Evolutionary conservation across 2,888 invertebrate species (phyloP).

Genomic region (Lottia scabra): DNA sequence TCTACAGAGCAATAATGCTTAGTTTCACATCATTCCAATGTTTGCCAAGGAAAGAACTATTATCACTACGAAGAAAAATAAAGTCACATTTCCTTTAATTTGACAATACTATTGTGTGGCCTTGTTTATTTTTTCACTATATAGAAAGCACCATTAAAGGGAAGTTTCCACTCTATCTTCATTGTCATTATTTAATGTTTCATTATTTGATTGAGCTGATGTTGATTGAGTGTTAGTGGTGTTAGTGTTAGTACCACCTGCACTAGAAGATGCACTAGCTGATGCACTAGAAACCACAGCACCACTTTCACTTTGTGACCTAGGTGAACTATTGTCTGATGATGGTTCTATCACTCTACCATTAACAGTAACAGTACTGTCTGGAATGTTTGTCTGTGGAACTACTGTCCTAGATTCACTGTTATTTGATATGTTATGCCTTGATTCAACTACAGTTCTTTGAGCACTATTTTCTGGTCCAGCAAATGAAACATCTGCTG

Average conservation of each 20-base stretch:
- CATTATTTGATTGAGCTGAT: background rate
- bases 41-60: too few relatives aligned
- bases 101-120: too few relatives aligned
- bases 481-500: slow-evolving; percentile 47
- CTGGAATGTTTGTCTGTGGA: background rate
- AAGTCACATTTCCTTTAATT: too few relatives aligned
- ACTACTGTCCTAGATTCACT: too few relatives aligned
- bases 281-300: background rate
- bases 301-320: background rate
- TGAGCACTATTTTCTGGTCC: slow-evolving; percentile 24
- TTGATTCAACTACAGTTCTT: too few relatives aligned
- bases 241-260: background rate
- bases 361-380: background rate
- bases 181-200: background rate
- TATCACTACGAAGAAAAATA: too few relatives aligned
- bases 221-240: background rate
- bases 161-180: background rate
- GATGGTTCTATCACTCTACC: background rate
- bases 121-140: too few relatives aligned
- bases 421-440: too few relatives aligned
- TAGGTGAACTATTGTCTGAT: too few relatives aligned
- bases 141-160: background rate
- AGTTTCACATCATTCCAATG: too few relatives aligned
- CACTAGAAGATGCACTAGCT: background rate
- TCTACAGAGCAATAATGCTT: too few relatives aligned